phyloP scores from a whole-genome alignment of 2,113 vertebrate genomes.

The Noturus placidus region DNA sequence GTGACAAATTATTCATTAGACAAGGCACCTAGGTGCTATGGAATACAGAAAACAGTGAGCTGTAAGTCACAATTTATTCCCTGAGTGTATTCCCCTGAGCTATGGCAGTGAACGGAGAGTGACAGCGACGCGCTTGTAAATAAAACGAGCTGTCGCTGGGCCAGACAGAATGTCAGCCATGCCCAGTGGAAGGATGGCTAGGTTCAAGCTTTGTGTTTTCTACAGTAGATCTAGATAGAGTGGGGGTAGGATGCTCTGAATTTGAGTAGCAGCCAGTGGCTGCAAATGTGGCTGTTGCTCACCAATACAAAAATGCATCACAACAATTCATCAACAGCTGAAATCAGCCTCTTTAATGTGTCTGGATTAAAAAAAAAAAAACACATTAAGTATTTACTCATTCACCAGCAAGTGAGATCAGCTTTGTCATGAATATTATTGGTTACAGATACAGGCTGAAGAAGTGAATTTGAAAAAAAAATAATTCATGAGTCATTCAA shows the following conservation, averaged over 20 bases:
- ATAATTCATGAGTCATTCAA: background rate
- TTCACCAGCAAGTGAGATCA: constrained; percentile 33
- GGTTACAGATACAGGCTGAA: constrained; percentile 20
- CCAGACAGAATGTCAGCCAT: constrained; percentile 53
- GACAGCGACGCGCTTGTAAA: constrained; percentile 55
- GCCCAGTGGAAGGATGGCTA: constrained; percentile 46
- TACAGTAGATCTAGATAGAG: constrained; percentile 35
- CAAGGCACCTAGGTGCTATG: constrained; percentile 44
- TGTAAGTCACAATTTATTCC: constrained; percentile 50
- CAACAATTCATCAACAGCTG: constrained; percentile 32
- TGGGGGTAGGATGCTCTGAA: constrained; percentile 19
- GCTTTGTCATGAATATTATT: constrained; percentile 52
- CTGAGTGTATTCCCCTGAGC: constrained; percentile 51
- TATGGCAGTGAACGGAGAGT: constrained; percentile 48
- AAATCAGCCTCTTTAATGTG: constrained; percentile 58
- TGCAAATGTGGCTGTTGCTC: constrained; percentile 33
- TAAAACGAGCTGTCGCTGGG: constrained; percentile 55
- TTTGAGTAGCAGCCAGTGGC: constrained; percentile 20
- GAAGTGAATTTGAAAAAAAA: constrained; percentile 11
- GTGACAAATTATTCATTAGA: constrained; percentile 53
- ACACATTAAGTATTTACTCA: constrained; percentile 45
- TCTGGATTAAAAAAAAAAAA: constrained; percentile 37
- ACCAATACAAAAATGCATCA: constrained; percentile 24
- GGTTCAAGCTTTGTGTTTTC: constrained; percentile 45
- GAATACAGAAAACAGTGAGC: constrained; percentile 43